These are phyloP conservation scores for Sesia apiformis DNA, from an alignment of 2,888 invertebrate genomes.

Conservation along the genomic window DNA sequence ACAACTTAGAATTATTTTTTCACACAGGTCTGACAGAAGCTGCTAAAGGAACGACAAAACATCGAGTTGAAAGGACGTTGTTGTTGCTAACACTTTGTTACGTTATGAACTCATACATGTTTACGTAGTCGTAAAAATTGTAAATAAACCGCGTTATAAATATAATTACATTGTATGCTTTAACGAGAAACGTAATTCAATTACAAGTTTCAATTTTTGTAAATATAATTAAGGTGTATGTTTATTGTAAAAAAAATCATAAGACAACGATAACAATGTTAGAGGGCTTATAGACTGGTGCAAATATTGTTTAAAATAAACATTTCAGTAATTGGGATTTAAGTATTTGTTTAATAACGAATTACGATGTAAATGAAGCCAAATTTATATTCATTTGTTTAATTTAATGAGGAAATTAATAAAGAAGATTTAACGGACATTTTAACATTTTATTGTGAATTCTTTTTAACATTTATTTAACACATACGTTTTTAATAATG, in stretches of 20 bases:
- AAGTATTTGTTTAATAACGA: too few species aligned
- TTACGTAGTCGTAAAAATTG: constrained; percentile 32
- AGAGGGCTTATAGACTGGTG: not conserved
- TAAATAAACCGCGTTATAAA: not conserved
- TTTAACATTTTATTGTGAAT: too few species aligned
- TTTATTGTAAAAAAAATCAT: constrained; percentile 24
- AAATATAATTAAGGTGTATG: constrained; percentile 40
- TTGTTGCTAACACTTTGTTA: constrained; percentile 36
- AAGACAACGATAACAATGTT: constrained; percentile 41
- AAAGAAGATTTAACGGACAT: too few species aligned
- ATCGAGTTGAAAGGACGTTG: constrained; percentile 27
- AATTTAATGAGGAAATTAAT: too few species aligned
- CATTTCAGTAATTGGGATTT: not conserved
- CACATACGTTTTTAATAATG: too few species aligned
- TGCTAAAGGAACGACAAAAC: constrained; percentile 40
- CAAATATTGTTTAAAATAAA: constrained; percentile 11
- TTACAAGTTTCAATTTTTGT: constrained; percentile 56
- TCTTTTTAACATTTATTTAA: too few species aligned
- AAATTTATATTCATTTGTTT: too few species aligned
- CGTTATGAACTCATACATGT: constrained; percentile 32
- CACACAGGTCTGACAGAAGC: constrained; percentile 58
- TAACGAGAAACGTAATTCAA: constrained; percentile 48
- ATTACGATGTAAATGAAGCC: too few species aligned
- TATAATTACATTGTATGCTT: constrained; percentile 11
- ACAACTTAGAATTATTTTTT: constrained; percentile 2